phyloP scores from a whole-genome alignment of 2,797 vertebrate genomes.

The Chiroxiphia lanceolata region DNA sequence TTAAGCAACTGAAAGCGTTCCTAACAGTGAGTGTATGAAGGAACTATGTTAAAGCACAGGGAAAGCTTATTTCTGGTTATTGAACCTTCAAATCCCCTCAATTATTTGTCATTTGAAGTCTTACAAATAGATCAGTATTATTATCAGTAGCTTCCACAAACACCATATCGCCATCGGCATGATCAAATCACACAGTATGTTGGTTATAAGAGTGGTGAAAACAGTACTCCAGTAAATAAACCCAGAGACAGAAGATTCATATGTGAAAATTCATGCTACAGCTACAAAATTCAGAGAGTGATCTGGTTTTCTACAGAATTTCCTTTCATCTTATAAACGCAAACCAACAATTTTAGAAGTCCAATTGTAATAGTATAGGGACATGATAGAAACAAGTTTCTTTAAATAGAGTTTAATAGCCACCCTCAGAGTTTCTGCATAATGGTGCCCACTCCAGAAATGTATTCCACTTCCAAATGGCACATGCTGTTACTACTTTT shows the following conservation, averaged over 20 bases:
- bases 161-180: neutral
- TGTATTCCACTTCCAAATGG: neutral
- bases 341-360: neutral
- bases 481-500: neutral
- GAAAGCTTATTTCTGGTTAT: neutral
- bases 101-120: neutral
- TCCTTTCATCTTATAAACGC: neutral
- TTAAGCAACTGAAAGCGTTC: neutral
- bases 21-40: neutral
- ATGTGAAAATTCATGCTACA: neutral
- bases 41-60: neutral
- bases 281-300: neutral
- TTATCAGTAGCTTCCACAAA: neutral
- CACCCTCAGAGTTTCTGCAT: neutral
- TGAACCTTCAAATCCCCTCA: neutral
- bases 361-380: neutral
- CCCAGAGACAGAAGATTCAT: neutral
- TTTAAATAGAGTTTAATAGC: neutral
- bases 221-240: neutral
- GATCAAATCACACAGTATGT: neutral
- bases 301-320: neutral
- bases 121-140: neutral
- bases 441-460: neutral
- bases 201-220: neutral
- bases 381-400: neutral